These are phyloP conservation scores for Nineta flava DNA, from an alignment of 2,888 invertebrate genomes.

Conservation along the genomic window DNA sequence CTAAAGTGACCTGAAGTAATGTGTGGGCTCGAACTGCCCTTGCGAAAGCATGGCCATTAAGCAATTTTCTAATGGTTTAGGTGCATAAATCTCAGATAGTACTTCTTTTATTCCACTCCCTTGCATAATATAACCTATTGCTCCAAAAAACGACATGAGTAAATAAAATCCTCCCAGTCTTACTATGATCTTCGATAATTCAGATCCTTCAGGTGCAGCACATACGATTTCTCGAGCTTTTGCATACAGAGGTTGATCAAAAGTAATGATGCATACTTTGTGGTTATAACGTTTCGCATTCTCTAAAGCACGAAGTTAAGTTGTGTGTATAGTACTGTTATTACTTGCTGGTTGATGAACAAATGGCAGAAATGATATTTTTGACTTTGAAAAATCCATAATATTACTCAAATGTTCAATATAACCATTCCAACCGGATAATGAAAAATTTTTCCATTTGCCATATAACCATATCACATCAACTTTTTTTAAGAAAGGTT, in stretches of 20 bases:
- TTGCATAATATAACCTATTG: conserved; percentile 23
- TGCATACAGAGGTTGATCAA: conserved; percentile 16
- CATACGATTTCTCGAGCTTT: conserved; percentile 17
- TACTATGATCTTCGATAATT: no score
- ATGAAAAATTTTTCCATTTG: conserved; percentile 14
- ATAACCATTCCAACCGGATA: conserved; percentile 18
- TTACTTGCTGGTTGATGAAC: conserved; percentile 11
- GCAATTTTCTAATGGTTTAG: conserved; percentile 18
- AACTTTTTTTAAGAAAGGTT: conserved; percentile 12
- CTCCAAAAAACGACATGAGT: conserved; percentile 23
- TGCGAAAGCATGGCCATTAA: no score
- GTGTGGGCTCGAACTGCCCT: conserved; percentile 16
- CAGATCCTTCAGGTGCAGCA: conserved; percentile 6
- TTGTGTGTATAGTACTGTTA: conserved; percentile 13
- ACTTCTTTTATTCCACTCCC: conserved; percentile 19
- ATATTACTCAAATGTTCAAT: conserved; percentile 11
- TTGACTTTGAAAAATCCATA: conserved; percentile 8
- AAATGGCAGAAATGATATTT: conserved; percentile 9
- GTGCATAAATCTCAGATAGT: conserved; percentile 14
- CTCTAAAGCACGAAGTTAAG: conserved; percentile 13
- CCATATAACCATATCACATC: conserved; percentile 18
- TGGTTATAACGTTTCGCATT: conserved; percentile 11
- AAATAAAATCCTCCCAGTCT: conserved; percentile 18
- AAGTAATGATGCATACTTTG: conserved; percentile 15
- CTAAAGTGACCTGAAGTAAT: conserved; percentile 19